phyloP scores from a whole-genome alignment of 2,113 vertebrate genomes.

The Ammodytes dubius region DNA sequence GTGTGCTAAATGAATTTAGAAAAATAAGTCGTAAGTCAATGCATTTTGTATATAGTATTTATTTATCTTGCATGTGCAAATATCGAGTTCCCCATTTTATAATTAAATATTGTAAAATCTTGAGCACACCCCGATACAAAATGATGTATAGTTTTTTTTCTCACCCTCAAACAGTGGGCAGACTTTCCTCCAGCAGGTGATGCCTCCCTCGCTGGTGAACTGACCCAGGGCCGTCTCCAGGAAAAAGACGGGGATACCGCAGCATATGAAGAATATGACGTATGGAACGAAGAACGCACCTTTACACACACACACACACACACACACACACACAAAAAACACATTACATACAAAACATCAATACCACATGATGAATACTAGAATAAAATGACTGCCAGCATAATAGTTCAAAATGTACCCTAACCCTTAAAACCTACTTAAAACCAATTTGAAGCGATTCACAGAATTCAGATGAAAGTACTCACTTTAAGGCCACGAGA shows the following conservation, averaged over 20 bases:
- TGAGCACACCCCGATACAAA: not conserved
- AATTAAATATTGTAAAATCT: not conserved
- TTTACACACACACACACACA: slow-evolving; percentile 60
- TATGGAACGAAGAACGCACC: slow-evolving; percentile 99
- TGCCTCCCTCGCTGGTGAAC: slow-evolving; percentile 98
- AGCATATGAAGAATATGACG: slow-evolving; percentile 97
- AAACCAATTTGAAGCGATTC: not conserved
- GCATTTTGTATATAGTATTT: not conserved
- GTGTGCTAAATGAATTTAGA: no score
- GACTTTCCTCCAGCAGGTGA: slow-evolving; percentile 98
- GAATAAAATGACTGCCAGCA: not conserved
- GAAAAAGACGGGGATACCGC: slow-evolving; percentile 99
- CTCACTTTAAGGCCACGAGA: not conserved
- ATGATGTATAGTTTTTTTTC: not conserved
- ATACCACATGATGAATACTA: not conserved
- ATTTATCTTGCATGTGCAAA: not conserved
- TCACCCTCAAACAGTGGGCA: slow-evolving; percentile 98
- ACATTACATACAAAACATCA: not conserved
- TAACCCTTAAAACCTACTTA: not conserved
- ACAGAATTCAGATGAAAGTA: not conserved
- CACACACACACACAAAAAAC: not conserved
- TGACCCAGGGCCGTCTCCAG: slow-evolving; percentile 98
- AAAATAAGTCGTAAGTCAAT: not conserved
- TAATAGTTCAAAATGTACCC: not conserved
- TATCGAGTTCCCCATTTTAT: not conserved